Evolutionary conservation across 2,797 vertebrate species (phyloP).

Genomic region (Sebastes cheni): DNA sequence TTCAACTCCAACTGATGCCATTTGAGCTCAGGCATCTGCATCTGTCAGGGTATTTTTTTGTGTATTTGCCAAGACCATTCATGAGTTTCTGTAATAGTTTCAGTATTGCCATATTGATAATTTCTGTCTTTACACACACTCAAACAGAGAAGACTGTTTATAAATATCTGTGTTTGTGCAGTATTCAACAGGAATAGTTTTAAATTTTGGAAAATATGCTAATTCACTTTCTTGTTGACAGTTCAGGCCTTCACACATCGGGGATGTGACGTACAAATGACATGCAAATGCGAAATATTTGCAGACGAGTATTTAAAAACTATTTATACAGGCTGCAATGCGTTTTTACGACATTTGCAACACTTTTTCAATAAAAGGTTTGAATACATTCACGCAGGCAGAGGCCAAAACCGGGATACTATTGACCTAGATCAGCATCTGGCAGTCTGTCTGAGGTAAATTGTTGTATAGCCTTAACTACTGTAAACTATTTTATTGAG

Average conservation of each 20-base stretch:
- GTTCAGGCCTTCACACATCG: neutral
- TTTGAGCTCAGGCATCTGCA: conserved; percentile 69
- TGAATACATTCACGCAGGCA: neutral
- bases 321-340: neutral
- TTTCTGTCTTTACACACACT: conserved; percentile 35
- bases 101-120: conserved; percentile 17
- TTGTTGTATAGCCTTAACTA: neutral
- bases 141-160: neutral
- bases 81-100: conserved; percentile 39
- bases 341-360: neutral
- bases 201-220: neutral
- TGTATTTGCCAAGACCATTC: conserved; percentile 44
- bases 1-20: conserved; percentile 63
- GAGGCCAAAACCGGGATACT: neutral
- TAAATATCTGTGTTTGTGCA: conserved; percentile 29
- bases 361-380: neutral
- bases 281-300: neutral
- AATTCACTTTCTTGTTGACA: neutral
- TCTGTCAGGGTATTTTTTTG: conserved; percentile 50
- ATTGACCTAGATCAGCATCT: neutral
- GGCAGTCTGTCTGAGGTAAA: neutral
- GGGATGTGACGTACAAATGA: neutral
- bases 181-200: conserved; percentile 10
- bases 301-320: neutral
- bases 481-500: neutral